Evolutionary conservation across 2,113 vertebrate genomes (phyloP).

Genomic region (Indicator maculatus): DNA sequence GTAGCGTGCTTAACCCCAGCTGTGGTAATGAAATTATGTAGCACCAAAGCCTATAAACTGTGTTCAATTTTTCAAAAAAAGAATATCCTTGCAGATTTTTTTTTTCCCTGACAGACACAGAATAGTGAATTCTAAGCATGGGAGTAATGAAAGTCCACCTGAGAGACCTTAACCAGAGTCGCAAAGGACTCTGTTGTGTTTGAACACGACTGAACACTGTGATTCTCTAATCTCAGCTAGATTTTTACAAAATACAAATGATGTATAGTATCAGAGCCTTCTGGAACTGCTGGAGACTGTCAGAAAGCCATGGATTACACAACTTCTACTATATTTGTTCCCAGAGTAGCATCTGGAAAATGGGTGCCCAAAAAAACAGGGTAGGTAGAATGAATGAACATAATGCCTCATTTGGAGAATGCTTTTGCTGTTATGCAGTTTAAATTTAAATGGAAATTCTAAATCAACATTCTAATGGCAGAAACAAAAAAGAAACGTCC

Average conservation of each 20-base stretch:
- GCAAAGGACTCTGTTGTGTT: background rate
- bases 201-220: background rate
- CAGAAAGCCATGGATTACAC: background rate
- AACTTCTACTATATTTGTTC: background rate
- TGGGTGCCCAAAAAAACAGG: background rate
- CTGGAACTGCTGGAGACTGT: background rate
- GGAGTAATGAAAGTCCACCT: background rate
- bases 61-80: background rate
- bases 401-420: background rate
- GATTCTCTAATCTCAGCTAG: background rate
- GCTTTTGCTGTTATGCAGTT: background rate
- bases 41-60: background rate
- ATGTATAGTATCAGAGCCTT: background rate
- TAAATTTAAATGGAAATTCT: background rate
- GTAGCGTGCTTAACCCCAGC: background rate
- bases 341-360: conserved; percentile 22
- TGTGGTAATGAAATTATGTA: background rate
- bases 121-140: background rate
- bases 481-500: background rate
- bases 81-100: background rate
- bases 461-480: background rate
- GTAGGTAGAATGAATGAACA: background rate
- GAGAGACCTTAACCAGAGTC: background rate
- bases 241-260: background rate
- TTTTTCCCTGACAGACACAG: background rate